Percentiles rank a stretch among this genome's conserved stretches.
Conservation (phyloP, 1,140 invertebrate genomes). For the Theocolax elegans region DNA sequence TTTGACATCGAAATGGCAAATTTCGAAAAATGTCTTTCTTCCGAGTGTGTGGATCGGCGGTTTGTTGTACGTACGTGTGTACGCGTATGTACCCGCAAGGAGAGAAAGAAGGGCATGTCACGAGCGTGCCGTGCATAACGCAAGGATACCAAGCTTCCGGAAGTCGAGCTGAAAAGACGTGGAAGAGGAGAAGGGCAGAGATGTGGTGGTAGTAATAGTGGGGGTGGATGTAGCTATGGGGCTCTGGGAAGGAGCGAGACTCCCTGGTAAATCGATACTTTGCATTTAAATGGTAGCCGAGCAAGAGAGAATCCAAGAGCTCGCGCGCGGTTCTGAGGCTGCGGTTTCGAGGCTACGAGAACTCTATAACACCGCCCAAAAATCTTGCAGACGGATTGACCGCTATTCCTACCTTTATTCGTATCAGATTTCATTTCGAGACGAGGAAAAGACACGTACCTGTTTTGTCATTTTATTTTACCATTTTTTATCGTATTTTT, state of each 20-base stretch:
- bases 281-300: constrained; percentile 50
- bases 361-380: not conserved
- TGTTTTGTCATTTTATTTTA: too few relatives aligned
- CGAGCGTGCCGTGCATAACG: not conserved
- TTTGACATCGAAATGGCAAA: constrained; percentile 1
- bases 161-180: constrained; percentile 46
- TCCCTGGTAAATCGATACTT: constrained; percentile 53
- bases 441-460: too few relatives aligned
- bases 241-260: not conserved
- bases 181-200: not conserved
- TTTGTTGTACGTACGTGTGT: not conserved
- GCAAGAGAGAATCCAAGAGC: too few relatives aligned
- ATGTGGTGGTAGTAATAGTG: not conserved
- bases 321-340: too few relatives aligned
- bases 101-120: not conserved
- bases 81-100: not conserved
- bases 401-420: not conserved
- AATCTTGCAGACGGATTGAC: not conserved
- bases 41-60: not conserved
- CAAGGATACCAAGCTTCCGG: constrained; percentile 40
- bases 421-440: not conserved
- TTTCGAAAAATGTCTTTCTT: constrained; percentile 5
- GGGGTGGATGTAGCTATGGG: too few relatives aligned
- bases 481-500: too few relatives aligned
- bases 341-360: too few relatives aligned